These are phyloP conservation scores for Dryobates pubescens DNA, from an alignment of 2,797 vertebrate genomes.

Conservation along the genomic window DNA sequence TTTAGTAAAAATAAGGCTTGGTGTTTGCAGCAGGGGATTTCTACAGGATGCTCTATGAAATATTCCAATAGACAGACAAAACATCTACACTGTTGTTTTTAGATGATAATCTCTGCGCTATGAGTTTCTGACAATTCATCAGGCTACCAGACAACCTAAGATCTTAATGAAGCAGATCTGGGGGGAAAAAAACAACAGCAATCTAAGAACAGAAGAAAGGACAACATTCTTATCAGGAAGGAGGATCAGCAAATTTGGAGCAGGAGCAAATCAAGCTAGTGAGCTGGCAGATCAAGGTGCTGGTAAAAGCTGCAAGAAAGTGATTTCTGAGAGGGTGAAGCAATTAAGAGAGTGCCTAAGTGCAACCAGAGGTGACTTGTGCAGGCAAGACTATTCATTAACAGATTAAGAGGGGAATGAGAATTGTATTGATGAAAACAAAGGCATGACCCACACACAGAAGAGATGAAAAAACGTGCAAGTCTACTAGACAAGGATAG, in stretches of 20 bases:
- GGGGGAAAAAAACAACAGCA: background rate
- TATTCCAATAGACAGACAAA: background rate
- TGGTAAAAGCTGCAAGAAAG: conserved; percentile 6
- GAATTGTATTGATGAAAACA: conserved; percentile 30
- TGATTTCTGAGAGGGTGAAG: background rate
- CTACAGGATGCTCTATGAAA: background rate
- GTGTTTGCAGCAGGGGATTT: background rate
- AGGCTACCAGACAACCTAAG: background rate
- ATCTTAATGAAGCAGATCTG: background rate
- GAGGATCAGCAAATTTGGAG: background rate
- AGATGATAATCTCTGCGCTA: background rate
- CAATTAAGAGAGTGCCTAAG: conserved; percentile 45
- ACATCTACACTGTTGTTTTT: background rate
- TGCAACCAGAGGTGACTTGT: background rate
- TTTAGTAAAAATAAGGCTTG: background rate
- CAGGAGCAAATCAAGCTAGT: background rate
- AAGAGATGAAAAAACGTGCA: conserved; percentile 12
- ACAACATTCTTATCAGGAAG: background rate
- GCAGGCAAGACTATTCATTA: conserved; percentile 27
- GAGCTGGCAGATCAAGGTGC: background rate
- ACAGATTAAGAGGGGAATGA: conserved; percentile 18
- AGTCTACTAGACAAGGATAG: background rate
- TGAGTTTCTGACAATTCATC: background rate
- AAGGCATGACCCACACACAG: background rate
- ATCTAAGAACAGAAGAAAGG: background rate